Conservation (phyloP, 2,888 invertebrate genomes). For the Yponomeuta evonymella region DNA sequence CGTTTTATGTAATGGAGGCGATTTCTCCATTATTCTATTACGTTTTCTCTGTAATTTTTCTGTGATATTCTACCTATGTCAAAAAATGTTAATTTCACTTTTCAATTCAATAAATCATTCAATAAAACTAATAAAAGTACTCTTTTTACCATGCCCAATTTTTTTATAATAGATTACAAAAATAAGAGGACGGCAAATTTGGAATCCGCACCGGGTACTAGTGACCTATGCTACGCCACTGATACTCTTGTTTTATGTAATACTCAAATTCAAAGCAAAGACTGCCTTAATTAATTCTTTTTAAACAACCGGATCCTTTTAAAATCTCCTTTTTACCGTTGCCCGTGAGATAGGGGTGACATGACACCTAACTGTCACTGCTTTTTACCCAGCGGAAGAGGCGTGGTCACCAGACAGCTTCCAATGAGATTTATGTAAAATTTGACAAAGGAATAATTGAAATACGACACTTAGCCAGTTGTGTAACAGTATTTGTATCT, state of each 20-base stretch:
- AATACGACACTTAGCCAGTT: slow-evolving; percentile 40
- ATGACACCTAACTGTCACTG: slow-evolving; percentile 55
- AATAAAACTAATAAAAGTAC: too few relatives aligned
- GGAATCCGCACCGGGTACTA: too few relatives aligned
- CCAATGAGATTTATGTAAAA: slow-evolving; percentile 49
- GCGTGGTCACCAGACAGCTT: slow-evolving; percentile 61
- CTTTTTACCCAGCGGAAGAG: slow-evolving; percentile 56
- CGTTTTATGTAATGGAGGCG: too few relatives aligned
- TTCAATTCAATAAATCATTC: too few relatives aligned
- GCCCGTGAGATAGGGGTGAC: slow-evolving; percentile 33
- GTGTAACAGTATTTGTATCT: slow-evolving; percentile 7
- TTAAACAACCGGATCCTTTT: background rate
- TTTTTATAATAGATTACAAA: too few relatives aligned
- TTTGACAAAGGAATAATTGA: slow-evolving; percentile 42
- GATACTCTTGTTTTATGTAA: background rate
- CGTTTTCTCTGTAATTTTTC: too few relatives aligned
- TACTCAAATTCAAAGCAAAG: background rate
- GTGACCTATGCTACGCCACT: too few relatives aligned
- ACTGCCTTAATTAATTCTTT: background rate
- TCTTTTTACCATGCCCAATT: too few relatives aligned
- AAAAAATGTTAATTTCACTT: too few relatives aligned
- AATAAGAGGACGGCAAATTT: too few relatives aligned
- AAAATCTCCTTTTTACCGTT: slow-evolving; percentile 16
- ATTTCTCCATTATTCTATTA: too few relatives aligned
- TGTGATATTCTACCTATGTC: too few relatives aligned